Conservation (phyloP, 2,797 vertebrate genomes). For the Pteropus rufus region DNA sequence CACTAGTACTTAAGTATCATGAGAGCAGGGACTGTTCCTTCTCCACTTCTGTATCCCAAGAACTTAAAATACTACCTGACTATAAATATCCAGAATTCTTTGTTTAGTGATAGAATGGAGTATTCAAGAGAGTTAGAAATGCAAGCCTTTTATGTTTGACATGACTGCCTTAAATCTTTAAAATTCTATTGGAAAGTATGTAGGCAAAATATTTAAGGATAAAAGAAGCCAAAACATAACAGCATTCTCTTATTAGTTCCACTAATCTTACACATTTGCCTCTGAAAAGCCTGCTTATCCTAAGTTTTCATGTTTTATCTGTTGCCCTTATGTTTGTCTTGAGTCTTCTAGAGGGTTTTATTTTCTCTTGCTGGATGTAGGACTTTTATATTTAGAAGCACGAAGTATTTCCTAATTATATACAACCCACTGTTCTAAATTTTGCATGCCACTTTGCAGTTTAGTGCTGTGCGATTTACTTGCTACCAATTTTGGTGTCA, state of each 20-base stretch:
- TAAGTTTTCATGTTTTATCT: conserved; percentile 26
- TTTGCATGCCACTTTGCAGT: conserved; percentile 70
- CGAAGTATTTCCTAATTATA: conserved; percentile 68
- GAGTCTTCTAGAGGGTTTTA: conserved; percentile 48
- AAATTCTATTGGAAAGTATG: neutral
- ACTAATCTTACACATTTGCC: neutral
- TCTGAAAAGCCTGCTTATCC: neutral
- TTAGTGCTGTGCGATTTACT: conserved; percentile 67
- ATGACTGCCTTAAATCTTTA: neutral
- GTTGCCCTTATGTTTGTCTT: conserved; percentile 20
- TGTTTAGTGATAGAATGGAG: neutral
- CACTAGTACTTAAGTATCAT: neutral
- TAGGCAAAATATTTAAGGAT: conserved; percentile 12
- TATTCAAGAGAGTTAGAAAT: neutral
- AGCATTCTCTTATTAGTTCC: neutral
- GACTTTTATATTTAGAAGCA: conserved; percentile 74
- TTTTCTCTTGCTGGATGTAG: conserved; percentile 54
- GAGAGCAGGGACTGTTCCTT: neutral
- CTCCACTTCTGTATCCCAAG: neutral
- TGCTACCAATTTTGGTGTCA: conserved; percentile 72
- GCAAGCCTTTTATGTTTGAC: neutral
- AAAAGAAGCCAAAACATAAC: neutral
- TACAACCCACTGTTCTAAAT: conserved; percentile 73
- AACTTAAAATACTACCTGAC: neutral
- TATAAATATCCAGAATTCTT: neutral